phyloP scores from a whole-genome alignment of 2,797 vertebrate species.

The Hydrolagus colliei region DNA sequence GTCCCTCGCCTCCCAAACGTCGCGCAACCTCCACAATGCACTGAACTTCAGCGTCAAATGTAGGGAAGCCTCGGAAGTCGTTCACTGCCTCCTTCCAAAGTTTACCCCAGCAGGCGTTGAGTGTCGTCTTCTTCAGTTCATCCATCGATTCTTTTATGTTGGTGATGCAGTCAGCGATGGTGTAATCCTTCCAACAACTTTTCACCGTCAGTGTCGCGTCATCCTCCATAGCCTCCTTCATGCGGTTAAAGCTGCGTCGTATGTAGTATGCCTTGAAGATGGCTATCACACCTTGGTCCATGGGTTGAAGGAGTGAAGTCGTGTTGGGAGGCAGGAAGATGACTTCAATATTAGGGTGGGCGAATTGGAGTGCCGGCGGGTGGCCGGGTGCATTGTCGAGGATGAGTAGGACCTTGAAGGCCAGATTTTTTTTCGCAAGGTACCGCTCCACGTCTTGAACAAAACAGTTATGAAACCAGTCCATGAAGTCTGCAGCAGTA shows the following conservation, averaged over 20 bases:
- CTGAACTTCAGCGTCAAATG: too few species aligned
- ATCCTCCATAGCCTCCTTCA: not conserved
- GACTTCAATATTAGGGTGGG: not conserved
- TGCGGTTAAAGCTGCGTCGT: not conserved
- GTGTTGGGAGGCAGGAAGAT: not conserved
- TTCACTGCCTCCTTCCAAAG: not conserved
- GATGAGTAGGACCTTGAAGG: not conserved
- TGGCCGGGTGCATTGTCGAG: slow-evolving; percentile 9
- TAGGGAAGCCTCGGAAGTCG: not conserved
- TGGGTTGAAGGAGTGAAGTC: not conserved
- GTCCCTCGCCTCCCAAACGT: not conserved
- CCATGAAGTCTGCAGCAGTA: too few species aligned
- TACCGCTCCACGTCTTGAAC: not conserved
- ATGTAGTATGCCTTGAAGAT: not conserved
- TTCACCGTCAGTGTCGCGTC: not conserved
- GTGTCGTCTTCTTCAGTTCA: too few species aligned
- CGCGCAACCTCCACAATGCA: not conserved
- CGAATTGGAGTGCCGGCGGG: not conserved
- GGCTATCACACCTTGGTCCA: not conserved
- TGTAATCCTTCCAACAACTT: not conserved
- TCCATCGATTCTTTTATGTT: too few species aligned
- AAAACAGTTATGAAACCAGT: too few species aligned
- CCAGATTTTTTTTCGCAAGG: not conserved
- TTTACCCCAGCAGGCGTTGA: too few species aligned
- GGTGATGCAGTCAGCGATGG: not conserved